Conservation (phyloP, 2,113 vertebrate genomes). For the Sclerurus mexicanus region DNA sequence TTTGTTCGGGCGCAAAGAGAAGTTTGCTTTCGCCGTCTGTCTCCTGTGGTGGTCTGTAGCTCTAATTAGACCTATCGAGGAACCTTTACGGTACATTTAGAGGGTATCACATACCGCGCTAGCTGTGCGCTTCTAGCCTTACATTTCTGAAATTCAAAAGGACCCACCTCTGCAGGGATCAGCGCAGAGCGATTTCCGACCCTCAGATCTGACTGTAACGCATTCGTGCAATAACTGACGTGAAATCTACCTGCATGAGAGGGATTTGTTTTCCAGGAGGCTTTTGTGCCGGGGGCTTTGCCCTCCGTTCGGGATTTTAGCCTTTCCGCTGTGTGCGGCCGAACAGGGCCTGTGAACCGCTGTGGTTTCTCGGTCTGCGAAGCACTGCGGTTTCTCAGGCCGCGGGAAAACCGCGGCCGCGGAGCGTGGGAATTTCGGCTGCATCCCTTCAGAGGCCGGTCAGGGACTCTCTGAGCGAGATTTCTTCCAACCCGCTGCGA, state of each 20-base stretch:
- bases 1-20: background rate
- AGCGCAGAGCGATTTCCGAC: constrained; percentile 17
- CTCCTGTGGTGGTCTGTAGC: constrained; percentile 67
- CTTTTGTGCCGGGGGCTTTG: background rate
- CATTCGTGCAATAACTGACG: background rate
- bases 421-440: background rate
- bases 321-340: background rate
- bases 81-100: constrained; percentile 68
- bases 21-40: background rate
- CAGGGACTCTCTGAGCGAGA: background rate
- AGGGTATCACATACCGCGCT: constrained; percentile 29
- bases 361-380: background rate
- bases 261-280: background rate
- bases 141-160: constrained; percentile 67
- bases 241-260: constrained; percentile 5
- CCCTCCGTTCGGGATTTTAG: background rate
- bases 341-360: background rate
- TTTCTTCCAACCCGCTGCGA: background rate
- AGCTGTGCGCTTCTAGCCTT: constrained; percentile 62
- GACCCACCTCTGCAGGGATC: constrained; percentile 47
- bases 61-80: constrained; percentile 58
- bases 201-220: constrained; percentile 26
- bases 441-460: background rate
- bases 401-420: background rate
- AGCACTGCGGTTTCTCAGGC: background rate